A percentile compares a stretch with the other conserved stretches of the same genome.
These are phyloP conservation scores for Danio tinwini DNA, from an alignment of 2,797 vertebrate species.

Conservation along the genomic window DNA sequence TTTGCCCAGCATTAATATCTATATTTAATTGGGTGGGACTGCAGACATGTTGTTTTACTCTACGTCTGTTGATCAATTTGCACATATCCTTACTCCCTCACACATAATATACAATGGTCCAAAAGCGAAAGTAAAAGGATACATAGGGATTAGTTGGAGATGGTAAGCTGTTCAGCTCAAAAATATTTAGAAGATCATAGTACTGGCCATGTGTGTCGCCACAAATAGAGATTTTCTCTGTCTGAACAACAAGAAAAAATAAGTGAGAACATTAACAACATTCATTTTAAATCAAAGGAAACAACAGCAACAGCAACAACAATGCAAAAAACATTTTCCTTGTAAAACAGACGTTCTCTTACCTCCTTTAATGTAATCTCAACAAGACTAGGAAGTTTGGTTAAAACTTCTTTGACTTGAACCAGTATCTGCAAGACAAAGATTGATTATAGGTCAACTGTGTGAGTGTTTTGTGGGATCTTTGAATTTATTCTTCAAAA, in stretches of 20 bases:
- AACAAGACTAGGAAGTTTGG: conserved; percentile 90
- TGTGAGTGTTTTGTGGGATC: background rate
- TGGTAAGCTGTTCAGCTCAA: conserved; percentile 91
- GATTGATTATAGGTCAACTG: background rate
- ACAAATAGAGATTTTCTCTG: conserved; percentile 91
- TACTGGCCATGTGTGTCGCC: conserved; percentile 95
- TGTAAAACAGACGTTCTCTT: conserved; percentile 34
- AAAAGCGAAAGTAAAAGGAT: conserved; percentile 78
- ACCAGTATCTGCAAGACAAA: conserved; percentile 86
- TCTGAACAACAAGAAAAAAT: conserved; percentile 73
- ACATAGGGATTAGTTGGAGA: conserved; percentile 91
- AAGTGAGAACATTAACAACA: background rate
- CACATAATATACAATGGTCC: background rate
- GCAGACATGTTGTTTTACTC: too few relatives aligned
- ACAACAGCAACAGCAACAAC: background rate
- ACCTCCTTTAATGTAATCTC: conserved; percentile 91
- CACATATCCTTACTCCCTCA: too few relatives aligned
- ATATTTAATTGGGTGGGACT: too few relatives aligned
- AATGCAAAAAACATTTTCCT: background rate
- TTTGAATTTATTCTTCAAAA: background rate
- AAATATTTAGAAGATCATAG: conserved; percentile 95
- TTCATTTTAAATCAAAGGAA: background rate
- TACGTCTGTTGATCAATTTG: too few relatives aligned
- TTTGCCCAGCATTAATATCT: too few relatives aligned
- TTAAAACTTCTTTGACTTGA: conserved; percentile 91